These are phyloP conservation scores for Yoshiicerus persimilis DNA, from an alignment of 1,140 invertebrate species.

Conservation along the genomic window DNA sequence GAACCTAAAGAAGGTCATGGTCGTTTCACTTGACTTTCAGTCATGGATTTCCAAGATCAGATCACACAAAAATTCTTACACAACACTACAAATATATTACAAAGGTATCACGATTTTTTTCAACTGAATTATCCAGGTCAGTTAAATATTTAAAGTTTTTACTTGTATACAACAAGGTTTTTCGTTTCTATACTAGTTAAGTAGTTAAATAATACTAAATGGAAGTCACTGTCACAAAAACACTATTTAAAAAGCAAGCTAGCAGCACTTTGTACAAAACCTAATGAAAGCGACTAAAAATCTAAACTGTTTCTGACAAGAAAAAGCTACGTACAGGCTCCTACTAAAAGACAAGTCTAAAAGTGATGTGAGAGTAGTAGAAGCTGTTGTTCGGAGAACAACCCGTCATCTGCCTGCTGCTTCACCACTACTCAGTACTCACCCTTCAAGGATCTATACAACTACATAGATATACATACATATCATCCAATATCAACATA, in stretches of 20 bases:
- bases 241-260: not conserved
- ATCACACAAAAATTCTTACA: not conserved
- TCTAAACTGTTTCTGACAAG: slow-evolving; percentile 19
- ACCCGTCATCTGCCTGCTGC: slow-evolving; percentile 21
- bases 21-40: not conserved
- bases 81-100: too few relatives aligned
- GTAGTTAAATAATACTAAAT: not conserved
- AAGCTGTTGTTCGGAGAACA: not conserved
- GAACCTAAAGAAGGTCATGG: not conserved
- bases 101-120: not conserved
- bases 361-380: not conserved
- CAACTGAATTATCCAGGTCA: not conserved
- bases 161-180: not conserved
- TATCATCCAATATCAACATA: not conserved
- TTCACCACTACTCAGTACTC: slow-evolving; percentile 17
- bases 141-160: not conserved
- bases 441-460: slow-evolving; percentile 27
- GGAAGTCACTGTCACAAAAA: not conserved
- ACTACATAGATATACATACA: not conserved
- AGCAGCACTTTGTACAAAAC: not conserved
- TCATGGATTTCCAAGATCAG: not conserved
- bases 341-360: slow-evolving; percentile 14
- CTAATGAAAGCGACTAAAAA: slow-evolving; percentile 18
- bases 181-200: not conserved
- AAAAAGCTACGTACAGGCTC: slow-evolving; percentile 17